Evolutionary conservation across 2,888 invertebrate species (phyloP), one percentile per base, ranked within the genome.

Genomic region (Heliconius hortense): DNA sequence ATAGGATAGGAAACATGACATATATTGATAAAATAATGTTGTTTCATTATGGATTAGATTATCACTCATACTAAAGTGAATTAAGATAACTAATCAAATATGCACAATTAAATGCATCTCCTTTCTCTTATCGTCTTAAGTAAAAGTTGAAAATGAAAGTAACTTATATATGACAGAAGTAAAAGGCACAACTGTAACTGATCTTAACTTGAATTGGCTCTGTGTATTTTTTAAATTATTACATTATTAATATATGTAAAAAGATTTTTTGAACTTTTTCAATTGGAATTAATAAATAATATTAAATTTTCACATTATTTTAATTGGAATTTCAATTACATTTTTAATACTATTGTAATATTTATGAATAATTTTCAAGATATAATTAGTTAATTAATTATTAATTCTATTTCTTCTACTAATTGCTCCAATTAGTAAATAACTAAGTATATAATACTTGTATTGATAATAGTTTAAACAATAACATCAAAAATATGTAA

Each of bases 101-200:
- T 77, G 72, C 74, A 76, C 60, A 77, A 28, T 63, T 48, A 71
- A 75, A 76, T 78, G 77, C 75, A 77, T 74, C 72, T 67, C 79
- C 84, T 83, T 83, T 83, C 84, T 81, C 83, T 82, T 72, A 73
- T 75, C 75, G 79, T 74, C 72, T 80, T 74, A 79, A 82, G 82
- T 84, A 82, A 82, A 83, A 84, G 81, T 81, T 81, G 75, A 80
- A 88, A 89, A 89, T 88, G 89, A 90, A 90, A 90, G 89, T 89
- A 84, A 79, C 74, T 82, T 83, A 82, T 82, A 78, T 83, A 80
- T 77, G 73, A 73, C 71, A 63, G 76, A 81, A 81, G 81, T 81
- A 82, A 80, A 79, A 81, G 81, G 81, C 73, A 67, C 43, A 60
- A 64, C 80, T 80, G 78, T 78, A 80, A 78, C 64, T 75, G 73